phyloP scores from a whole-genome alignment of 2,797 vertebrate species.

The Intellagama lesueurii region DNA sequence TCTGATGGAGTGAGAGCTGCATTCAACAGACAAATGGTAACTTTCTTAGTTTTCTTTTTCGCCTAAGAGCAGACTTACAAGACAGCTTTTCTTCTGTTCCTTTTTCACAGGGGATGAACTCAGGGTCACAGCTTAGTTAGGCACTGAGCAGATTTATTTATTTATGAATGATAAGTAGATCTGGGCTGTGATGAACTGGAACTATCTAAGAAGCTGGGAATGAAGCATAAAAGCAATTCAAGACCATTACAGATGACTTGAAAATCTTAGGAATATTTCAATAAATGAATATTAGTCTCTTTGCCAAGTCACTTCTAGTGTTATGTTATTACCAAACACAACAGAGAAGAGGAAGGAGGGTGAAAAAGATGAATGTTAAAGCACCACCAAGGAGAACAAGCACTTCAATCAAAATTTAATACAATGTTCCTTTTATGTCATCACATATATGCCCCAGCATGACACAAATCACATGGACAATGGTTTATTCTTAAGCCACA shows the following conservation, averaged over 20 bases:
- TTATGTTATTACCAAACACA: not conserved
- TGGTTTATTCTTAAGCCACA: not conserved
- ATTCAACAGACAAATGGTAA: no score
- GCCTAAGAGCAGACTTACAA: not conserved
- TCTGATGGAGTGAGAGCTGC: no score
- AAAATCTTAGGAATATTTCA: not conserved
- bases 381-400: not conserved
- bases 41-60: not conserved
- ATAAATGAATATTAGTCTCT: not conserved
- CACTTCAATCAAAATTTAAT: not conserved
- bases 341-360: not conserved
- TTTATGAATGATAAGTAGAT: not conserved
- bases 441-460: not conserved
- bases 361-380: not conserved
- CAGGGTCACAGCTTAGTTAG: no score
- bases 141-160: not conserved
- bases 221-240: not conserved
- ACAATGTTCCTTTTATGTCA: not conserved
- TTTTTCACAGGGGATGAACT: not conserved
- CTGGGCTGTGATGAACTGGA: not conserved
- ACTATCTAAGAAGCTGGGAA: not conserved
- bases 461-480: not conserved
- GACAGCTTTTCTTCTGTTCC: not conserved
- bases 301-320: no score
- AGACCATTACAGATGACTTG: not conserved